phyloP scores from a whole-genome alignment of 92 coral and sea anemone genomes.

The Actinostola sp. region DNA sequence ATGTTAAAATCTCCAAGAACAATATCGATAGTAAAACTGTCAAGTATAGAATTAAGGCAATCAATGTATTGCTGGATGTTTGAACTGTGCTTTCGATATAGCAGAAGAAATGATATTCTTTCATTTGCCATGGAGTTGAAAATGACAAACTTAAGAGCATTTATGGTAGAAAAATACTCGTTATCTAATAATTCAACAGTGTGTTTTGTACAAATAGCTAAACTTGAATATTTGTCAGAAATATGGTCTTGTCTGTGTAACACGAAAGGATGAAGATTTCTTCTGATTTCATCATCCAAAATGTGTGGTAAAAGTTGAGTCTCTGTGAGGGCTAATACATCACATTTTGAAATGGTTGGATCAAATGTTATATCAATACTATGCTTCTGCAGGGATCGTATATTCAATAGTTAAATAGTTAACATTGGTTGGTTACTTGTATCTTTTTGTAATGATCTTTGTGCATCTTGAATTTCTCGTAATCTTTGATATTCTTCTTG shows the following conservation, averaged over 20 bases:
- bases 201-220: conserved; percentile 29
- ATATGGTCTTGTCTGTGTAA: conserved; percentile 53
- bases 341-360: conserved; percentile 37
- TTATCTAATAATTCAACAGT: conserved; percentile 8
- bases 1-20: too few species aligned
- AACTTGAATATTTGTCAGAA: conserved; percentile 29
- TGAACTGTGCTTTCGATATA: conserved; percentile 43
- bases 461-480: too few species aligned
- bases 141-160: conserved; percentile 29
- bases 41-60: conserved; percentile 9
- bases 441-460: too few species aligned
- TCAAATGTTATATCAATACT: conserved; percentile 62
- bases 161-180: conserved; percentile 24
- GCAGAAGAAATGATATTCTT: conserved; percentile 28
- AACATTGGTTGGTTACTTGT: too few species aligned
- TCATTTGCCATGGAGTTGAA: conserved; percentile 11
- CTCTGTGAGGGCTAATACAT: conserved; percentile 65
- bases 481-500: too few species aligned
- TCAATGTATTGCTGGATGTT: conserved; percentile 21
- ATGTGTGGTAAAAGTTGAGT: conserved; percentile 53
- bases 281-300: conserved; percentile 38
- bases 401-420: conserved; percentile 18
- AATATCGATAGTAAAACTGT: conserved; percentile 6
- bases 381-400: conserved; percentile 63
- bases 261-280: conserved; percentile 34